Conservation (phyloP, 2,113 vertebrate genomes). For the Prionailurus viverrinus region DNA sequence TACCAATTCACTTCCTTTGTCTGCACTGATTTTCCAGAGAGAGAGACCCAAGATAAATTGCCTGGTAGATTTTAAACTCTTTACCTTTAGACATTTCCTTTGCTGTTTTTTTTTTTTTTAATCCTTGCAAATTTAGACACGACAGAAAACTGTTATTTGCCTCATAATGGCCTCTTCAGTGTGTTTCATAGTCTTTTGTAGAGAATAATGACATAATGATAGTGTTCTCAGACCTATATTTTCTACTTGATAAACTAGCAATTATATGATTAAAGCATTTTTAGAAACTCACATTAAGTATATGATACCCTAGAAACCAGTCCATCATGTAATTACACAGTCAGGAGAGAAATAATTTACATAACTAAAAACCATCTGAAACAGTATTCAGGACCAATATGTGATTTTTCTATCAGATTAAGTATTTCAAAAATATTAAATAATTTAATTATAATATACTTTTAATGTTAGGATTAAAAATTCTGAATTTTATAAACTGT, state of each 20-base stretch:
- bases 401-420: constrained; percentile 45
- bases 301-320: constrained; percentile 79
- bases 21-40: constrained; percentile 17
- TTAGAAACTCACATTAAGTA: constrained; percentile 80
- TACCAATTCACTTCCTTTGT: background rate
- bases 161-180: constrained; percentile 78
- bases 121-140: constrained; percentile 80
- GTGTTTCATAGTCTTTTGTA: constrained; percentile 77
- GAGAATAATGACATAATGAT: constrained; percentile 82
- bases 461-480: constrained; percentile 14
- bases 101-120: constrained; percentile 58
- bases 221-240: constrained; percentile 82
- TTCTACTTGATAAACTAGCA: constrained; percentile 83
- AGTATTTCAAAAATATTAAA: constrained; percentile 61
- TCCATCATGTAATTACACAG: constrained; percentile 78
- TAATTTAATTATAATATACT: background rate
- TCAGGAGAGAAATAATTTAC: constrained; percentile 75
- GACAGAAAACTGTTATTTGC: constrained; percentile 79
- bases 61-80: constrained; percentile 41
- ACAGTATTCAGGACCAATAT: constrained; percentile 47
- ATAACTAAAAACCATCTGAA: constrained; percentile 78
- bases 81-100: constrained; percentile 57
- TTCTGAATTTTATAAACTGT: constrained; percentile 54
- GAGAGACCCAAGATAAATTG: constrained; percentile 20
- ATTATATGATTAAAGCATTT: constrained; percentile 85